These are phyloP conservation scores for Microctonus hyperodae DNA, from an alignment of 2,888 invertebrate species.

Conservation along the genomic window DNA sequence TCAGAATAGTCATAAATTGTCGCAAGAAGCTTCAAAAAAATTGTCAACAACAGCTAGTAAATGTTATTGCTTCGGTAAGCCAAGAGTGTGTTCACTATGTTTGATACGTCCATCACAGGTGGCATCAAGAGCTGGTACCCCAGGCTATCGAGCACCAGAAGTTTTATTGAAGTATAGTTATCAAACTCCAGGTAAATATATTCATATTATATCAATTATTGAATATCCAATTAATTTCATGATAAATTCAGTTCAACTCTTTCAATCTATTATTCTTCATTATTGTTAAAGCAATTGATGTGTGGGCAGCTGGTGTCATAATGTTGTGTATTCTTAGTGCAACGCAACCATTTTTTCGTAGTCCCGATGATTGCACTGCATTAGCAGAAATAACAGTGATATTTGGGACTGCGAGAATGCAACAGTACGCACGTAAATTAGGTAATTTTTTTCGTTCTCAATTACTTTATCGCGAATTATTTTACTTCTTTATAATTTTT, in stretches of 20 bases:
- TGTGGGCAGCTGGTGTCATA: slow-evolving; percentile 90
- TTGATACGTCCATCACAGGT: slow-evolving; percentile 70
- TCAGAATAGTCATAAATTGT: slow-evolving; percentile 1
- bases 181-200: slow-evolving; percentile 74
- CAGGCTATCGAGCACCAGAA: slow-evolving; percentile 89
- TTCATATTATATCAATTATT: too few species aligned
- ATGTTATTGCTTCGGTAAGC: slow-evolving; percentile 75
- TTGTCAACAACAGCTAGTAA: slow-evolving; percentile 49
- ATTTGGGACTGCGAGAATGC: slow-evolving; percentile 76
- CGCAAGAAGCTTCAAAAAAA: slow-evolving; percentile 30
- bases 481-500: slow-evolving; percentile 26
- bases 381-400: slow-evolving; percentile 83
- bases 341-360: slow-evolving; percentile 85
- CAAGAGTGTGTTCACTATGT: slow-evolving; percentile 75
- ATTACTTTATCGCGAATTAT: slow-evolving; percentile 1
- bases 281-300: slow-evolving; percentile 79
- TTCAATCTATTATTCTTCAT: slow-evolving; percentile 11
- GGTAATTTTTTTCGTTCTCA: slow-evolving; percentile 61
- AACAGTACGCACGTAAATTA: slow-evolving; percentile 72
- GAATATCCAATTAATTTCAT: too few species aligned
- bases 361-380: slow-evolving; percentile 79
- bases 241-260: background rate
- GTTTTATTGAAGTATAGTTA: slow-evolving; percentile 79
- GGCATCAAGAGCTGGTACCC: slow-evolving; percentile 87
- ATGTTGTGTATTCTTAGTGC: slow-evolving; percentile 79